phyloP scores from a whole-genome alignment of 2,888 invertebrate species.

The Eledona agricola region DNA sequence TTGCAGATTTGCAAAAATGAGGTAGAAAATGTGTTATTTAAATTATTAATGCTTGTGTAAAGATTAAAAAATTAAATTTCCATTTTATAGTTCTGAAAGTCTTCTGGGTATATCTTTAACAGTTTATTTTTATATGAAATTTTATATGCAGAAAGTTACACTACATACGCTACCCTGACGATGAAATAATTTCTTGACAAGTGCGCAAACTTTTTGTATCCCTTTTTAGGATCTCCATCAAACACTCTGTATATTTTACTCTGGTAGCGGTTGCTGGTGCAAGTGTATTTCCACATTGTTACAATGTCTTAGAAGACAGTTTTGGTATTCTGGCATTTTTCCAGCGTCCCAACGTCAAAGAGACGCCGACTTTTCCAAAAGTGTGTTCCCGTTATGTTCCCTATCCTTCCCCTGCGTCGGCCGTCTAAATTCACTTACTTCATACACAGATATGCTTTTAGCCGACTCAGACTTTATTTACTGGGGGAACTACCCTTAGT shows the following conservation, averaged over 20 bases:
- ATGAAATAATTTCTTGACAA: no score
- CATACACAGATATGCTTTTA: conserved; percentile 63
- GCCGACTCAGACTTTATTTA: conserved; percentile 54
- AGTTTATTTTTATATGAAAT: no score
- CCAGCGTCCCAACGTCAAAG: conserved; percentile 24
- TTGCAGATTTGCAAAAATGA: no score
- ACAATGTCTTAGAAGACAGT: conserved; percentile 32
- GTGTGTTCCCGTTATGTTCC: conserved; percentile 39
- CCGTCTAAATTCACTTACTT: conserved; percentile 62
- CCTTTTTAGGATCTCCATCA: no score
- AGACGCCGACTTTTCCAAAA: conserved; percentile 35
- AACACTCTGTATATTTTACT: conserved; percentile 21
- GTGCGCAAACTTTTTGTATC: no score
- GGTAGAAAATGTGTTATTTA: no score
- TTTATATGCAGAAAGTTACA: no score
- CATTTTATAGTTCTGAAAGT: no score
- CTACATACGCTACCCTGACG: no score
- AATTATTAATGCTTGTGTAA: no score
- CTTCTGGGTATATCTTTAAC: no score
- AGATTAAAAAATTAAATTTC: no score
- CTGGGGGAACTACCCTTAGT: conserved; percentile 48
- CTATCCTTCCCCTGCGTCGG: conserved; percentile 46
- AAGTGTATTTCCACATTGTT: conserved; percentile 31
- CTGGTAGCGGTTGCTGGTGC: conserved; percentile 25
- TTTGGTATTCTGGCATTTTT: conserved; percentile 34